Evolutionary conservation across 2,888 invertebrate genomes (phyloP).

Genomic region (Habrosyne pyritoides): DNA sequence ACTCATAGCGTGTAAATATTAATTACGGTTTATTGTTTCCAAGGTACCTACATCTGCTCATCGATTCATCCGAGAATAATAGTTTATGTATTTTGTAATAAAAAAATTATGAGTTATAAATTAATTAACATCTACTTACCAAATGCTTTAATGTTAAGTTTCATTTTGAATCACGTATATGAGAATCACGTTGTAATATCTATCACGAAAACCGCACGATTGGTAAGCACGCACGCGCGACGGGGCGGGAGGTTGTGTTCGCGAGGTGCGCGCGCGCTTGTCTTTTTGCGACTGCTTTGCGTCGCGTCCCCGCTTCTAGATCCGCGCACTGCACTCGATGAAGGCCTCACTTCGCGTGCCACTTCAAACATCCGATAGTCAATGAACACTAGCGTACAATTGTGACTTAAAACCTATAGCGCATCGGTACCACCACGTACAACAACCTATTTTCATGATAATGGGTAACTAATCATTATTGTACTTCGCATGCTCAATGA

Average conservation of each 20-base stretch:
- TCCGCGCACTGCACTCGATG: slow-evolving; percentile 47
- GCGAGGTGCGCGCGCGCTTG: slow-evolving; percentile 69
- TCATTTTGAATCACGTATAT: slow-evolving; percentile 60
- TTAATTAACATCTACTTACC: slow-evolving; percentile 52
- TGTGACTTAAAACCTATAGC: not conserved
- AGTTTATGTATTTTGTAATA: not conserved
- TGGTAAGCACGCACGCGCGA: slow-evolving; percentile 39
- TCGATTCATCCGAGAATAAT: not conserved
- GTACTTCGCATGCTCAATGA: not conserved
- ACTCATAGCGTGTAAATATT: not conserved
- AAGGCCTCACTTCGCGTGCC: slow-evolving; percentile 61
- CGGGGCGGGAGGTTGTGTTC: slow-evolving; percentile 32
- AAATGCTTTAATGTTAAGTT: slow-evolving; percentile 66
- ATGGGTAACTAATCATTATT: not conserved
- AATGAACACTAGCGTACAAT: slow-evolving; percentile 38
- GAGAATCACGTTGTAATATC: slow-evolving; percentile 4
- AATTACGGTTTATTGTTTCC: slow-evolving; percentile 7
- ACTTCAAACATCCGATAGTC: slow-evolving; percentile 59
- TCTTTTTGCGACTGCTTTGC: slow-evolving; percentile 64
- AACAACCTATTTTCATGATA: not conserved
- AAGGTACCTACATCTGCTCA: not conserved
- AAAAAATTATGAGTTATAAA: not conserved
- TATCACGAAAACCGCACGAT: slow-evolving; percentile 47
- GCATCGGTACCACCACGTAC: slow-evolving; percentile 1
- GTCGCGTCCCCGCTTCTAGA: slow-evolving; percentile 30